Conservation (phyloP, 2,888 invertebrate genomes). For the Buathra laborator region DNA sequence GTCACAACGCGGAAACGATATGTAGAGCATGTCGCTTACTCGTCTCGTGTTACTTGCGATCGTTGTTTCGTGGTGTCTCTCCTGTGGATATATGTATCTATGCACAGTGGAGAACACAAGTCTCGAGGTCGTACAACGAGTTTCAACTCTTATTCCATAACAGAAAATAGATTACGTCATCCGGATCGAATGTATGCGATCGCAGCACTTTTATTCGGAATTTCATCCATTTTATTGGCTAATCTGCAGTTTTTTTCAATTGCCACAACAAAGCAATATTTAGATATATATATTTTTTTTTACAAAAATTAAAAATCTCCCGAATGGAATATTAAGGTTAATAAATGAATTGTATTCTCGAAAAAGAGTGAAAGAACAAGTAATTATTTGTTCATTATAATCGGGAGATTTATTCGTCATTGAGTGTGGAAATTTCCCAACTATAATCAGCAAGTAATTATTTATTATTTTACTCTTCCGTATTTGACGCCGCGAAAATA, state of each 20-base stretch:
- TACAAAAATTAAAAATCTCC: too few species aligned
- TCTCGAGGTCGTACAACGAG: constrained; percentile 66
- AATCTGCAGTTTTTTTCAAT: too few species aligned
- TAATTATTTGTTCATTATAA: too few species aligned
- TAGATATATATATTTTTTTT: too few species aligned
- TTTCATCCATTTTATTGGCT: neutral
- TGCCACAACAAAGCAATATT: too few species aligned
- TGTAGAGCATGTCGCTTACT: constrained; percentile 78
- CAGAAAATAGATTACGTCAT: constrained; percentile 34
- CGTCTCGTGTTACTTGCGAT: constrained; percentile 75
- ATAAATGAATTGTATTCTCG: too few species aligned
- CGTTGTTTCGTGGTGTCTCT: constrained; percentile 19
- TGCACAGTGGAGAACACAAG: constrained; percentile 59
- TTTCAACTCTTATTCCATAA: constrained; percentile 63
- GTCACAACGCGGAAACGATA: constrained; percentile 77
- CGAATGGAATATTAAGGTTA: too few species aligned
- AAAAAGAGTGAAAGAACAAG: too few species aligned
- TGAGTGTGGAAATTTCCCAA: too few species aligned
- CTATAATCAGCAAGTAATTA: too few species aligned
- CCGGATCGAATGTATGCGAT: constrained; percentile 30
- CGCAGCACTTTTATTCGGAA: neutral
- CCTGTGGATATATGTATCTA: constrained; percentile 2
- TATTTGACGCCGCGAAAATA: constrained; percentile 6
- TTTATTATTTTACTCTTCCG: too few species aligned
- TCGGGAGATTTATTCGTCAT: too few species aligned